A percentile compares a stretch with the other conserved stretches of the same genome.
Conservation (phyloP, 2,113 vertebrate species). For the Carassius auratus region DNA sequence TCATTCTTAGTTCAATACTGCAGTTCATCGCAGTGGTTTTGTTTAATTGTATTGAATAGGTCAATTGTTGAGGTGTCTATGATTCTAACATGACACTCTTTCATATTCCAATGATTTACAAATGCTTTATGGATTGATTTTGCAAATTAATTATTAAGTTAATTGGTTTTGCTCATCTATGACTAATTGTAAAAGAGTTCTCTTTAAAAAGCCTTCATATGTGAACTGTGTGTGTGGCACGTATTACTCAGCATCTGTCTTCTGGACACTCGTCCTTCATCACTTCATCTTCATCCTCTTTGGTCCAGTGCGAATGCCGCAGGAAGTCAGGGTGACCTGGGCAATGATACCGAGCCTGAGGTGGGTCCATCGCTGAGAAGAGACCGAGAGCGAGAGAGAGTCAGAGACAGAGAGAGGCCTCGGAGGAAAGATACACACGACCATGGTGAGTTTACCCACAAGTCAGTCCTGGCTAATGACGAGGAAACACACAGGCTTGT, state of each 20-base stretch:
- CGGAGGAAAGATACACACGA: slow-evolving; percentile 82
- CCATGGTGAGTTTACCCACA: slow-evolving; percentile 70
- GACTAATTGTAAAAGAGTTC: background rate
- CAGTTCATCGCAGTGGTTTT: background rate
- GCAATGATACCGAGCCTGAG: slow-evolving; percentile 85
- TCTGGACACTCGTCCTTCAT: slow-evolving; percentile 1
- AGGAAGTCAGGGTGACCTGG: slow-evolving; percentile 84
- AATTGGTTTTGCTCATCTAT: background rate
- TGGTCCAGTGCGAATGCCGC: slow-evolving; percentile 82
- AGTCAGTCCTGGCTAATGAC: background rate
- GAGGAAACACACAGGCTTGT: background rate
- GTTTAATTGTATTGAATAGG: background rate
- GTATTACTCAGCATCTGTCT: background rate
- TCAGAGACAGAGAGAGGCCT: slow-evolving; percentile 73
- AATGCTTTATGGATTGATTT: background rate
- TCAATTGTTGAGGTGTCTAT: background rate
- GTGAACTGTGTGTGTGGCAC: background rate
- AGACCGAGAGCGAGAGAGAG: slow-evolving; percentile 80
- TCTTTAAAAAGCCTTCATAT: background rate
- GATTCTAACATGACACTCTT: background rate
- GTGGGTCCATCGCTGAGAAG: slow-evolving; percentile 74
- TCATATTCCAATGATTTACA: background rate
- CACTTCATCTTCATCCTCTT: background rate
- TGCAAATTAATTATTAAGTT: no score
- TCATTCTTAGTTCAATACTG: background rate